Conservation (phyloP, 1,140 invertebrate species). For the Cephus cinctus region DNA sequence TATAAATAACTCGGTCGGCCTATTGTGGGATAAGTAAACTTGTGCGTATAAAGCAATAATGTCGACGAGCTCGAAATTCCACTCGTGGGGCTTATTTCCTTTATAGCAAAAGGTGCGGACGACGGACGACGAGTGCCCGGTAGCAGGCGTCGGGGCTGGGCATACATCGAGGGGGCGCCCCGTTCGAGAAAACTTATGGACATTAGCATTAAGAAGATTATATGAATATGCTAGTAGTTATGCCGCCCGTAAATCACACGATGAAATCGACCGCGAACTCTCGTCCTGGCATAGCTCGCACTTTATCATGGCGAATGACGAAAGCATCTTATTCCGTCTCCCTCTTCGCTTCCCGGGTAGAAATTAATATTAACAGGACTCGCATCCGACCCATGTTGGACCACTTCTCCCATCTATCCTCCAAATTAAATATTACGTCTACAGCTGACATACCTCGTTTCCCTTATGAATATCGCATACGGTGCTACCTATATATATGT, state of each 20-base stretch:
- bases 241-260: constrained; percentile 26
- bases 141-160: background rate
- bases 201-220: constrained; percentile 29
- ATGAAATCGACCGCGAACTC: constrained; percentile 16
- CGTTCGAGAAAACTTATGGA: constrained; percentile 33
- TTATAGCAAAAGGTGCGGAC: no score
- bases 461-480: no score
- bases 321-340: no score
- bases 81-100: background rate
- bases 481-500: no score
- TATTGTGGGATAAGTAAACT: constrained; percentile 38
- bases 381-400: background rate
- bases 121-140: no score
- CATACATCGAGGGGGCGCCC: no score
- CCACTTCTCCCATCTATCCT: constrained; percentile 10
- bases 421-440: constrained; percentile 3
- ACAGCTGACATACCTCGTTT: no score
- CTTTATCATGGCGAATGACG: constrained; percentile 31
- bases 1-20: constrained; percentile 38
- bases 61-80: background rate
- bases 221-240: constrained; percentile 30
- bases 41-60: background rate
- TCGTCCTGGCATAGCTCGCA: constrained; percentile 17
- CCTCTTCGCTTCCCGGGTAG: constrained; percentile 19
- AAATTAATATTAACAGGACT: constrained; percentile 29